Conservation (phyloP, 2,797 vertebrate species). For the Ammospiza maritima region DNA sequence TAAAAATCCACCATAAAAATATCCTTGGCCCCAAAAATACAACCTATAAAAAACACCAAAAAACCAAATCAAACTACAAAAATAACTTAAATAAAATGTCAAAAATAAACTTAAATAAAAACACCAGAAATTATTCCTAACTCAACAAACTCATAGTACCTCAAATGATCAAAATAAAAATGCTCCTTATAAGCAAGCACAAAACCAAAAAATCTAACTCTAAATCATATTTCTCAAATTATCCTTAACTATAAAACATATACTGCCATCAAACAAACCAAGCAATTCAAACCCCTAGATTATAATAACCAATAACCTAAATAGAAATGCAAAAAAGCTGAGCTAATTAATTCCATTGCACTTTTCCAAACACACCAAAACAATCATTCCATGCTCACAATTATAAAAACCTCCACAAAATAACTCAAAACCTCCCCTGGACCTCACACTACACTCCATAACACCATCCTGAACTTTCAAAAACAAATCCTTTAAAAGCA, state of each 20-base stretch:
- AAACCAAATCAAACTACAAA: not conserved
- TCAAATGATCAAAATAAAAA: not conserved
- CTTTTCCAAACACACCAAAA: not conserved
- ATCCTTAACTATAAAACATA: not conserved
- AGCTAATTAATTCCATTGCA: not conserved
- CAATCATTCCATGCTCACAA: not conserved
- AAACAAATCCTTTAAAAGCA: not conserved
- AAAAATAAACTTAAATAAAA: not conserved
- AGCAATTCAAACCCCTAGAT: not conserved
- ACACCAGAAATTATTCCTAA: not conserved
- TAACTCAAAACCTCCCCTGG: not conserved
- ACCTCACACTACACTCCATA: not conserved
- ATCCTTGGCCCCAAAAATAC: not conserved
- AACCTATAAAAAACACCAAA: not conserved
- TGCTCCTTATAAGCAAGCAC: not conserved
- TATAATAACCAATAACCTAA: not conserved
- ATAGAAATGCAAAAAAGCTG: fast-evolving
- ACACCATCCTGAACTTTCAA: not conserved
- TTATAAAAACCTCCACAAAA: not conserved
- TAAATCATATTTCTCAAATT: not conserved
- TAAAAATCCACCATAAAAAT: not conserved
- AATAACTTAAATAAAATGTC: not conserved
- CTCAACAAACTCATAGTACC: not conserved
- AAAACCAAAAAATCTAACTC: not conserved
- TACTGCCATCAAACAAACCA: not conserved